A percentile compares a stretch with the other conserved stretches of the same genome.
Conservation (phyloP, 2,888 invertebrate species). For the Hoplodrina blanda region DNA sequence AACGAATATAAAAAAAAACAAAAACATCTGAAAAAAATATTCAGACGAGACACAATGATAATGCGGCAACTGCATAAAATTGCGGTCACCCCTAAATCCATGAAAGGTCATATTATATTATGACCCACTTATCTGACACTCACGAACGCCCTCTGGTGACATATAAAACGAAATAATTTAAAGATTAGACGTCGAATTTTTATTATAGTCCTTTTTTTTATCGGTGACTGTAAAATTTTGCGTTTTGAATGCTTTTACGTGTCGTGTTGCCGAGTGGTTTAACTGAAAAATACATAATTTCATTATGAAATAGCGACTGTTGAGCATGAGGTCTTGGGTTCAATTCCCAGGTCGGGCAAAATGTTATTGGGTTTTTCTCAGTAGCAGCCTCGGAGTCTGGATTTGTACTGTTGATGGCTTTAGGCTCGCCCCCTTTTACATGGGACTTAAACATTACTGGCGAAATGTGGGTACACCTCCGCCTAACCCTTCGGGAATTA, state of each 20-base stretch:
- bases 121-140: slow-evolving; percentile 51
- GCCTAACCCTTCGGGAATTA: no score
- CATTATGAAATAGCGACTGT: background rate
- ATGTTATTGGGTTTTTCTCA: no score
- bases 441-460: no score
- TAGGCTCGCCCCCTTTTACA: no score
- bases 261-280: background rate
- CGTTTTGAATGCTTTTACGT: slow-evolving; percentile 35
- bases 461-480: no score
- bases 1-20: no score
- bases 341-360: no score
- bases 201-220: slow-evolving; percentile 61
- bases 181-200: slow-evolving; percentile 61
- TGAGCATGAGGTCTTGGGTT: no score
- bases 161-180: slow-evolving; percentile 61
- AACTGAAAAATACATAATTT: slow-evolving; percentile 3
- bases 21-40: no score
- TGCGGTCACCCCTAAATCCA: slow-evolving; percentile 29
- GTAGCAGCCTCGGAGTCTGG: no score
- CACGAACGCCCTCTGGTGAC: slow-evolving; percentile 40
- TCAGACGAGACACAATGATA: no score
- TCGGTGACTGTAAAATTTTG: slow-evolving; percentile 44
- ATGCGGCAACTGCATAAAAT: slow-evolving; percentile 16
- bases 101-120: slow-evolving; percentile 42
- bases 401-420: no score